A percentile compares a stretch with the other conserved stretches of the same genome.
Evolutionary conservation across 1,140 invertebrate species (phyloP).

Genomic region (Acyrthosiphon pisum): DNA sequence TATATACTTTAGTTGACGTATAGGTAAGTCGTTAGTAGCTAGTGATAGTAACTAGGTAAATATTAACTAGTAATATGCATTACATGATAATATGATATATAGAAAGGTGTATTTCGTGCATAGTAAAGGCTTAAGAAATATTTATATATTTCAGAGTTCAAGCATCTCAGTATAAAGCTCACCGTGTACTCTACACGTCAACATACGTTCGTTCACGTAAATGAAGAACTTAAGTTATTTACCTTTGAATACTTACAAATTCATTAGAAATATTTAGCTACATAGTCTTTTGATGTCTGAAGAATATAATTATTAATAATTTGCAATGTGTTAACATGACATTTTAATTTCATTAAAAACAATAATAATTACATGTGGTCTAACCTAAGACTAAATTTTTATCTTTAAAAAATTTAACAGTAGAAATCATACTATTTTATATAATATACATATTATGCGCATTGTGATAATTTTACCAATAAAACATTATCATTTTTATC

Average conservation of each 20-base stretch:
- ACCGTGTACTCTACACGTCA: not conserved
- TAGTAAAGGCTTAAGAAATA: not conserved
- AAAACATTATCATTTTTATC: not conserved
- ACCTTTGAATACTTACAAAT: not conserved
- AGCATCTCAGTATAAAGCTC: not conserved
- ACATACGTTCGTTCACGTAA: not conserved
- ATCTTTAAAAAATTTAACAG: not conserved
- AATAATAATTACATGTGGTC: not conserved
- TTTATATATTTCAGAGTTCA: not conserved
- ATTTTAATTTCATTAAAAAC: not conserved
- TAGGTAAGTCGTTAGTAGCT: too few species aligned
- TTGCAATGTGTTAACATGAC: not conserved
- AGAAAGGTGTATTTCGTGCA: not conserved
- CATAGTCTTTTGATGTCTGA: not conserved
- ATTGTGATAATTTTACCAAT: not conserved
- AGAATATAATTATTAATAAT: not conserved
- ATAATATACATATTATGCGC: not conserved
- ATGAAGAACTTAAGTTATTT: slow-evolving; percentile 12
- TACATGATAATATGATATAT: too few species aligned
- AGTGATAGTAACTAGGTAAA: too few species aligned
- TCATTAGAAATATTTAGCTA: not conserved
- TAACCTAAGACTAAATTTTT: not conserved
- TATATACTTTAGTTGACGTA: too few species aligned
- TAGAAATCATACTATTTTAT: not conserved
- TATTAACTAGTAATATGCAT: too few species aligned